Evolutionary conservation across 2,113 vertebrate genomes (phyloP).

Genomic region (Sula dactylatra): DNA sequence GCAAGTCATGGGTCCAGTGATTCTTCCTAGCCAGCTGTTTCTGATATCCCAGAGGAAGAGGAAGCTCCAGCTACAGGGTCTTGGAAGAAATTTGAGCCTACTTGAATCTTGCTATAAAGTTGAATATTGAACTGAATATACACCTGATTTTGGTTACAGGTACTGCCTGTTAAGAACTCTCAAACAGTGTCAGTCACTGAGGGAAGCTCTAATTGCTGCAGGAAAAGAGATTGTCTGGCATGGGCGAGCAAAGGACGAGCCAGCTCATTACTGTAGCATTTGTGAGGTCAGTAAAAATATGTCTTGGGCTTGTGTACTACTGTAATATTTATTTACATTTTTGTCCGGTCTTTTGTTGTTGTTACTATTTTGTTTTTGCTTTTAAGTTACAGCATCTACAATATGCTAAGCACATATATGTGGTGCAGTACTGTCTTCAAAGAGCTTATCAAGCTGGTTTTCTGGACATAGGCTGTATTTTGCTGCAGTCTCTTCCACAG

Average conservation of each 20-base stretch:
- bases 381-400: neutral
- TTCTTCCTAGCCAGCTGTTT: neutral
- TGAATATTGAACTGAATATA: neutral
- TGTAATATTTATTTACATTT: neutral
- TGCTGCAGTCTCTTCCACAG: neutral
- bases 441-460: neutral
- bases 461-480: neutral
- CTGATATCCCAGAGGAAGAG: neutral
- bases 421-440: neutral
- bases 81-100: neutral
- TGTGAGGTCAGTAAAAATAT: conserved; percentile 85
- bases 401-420: neutral
- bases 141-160: conserved; percentile 67
- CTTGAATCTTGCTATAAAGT: neutral
- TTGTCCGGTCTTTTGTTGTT: neutral
- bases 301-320: neutral
- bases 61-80: neutral
- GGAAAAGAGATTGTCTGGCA: conserved; percentile 94
- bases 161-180: conserved; percentile 96
- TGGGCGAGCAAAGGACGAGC: conserved; percentile 90
- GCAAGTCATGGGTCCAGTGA: neutral
- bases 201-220: conserved; percentile 87
- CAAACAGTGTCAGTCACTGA: conserved; percentile 96
- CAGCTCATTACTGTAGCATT: conserved; percentile 98
- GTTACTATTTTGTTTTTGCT: neutral